Evolutionary conservation across 64 coral and sea anemone species (phyloP), one percentile per base, ranked within the genome.

Genomic region (Anthopleura sola): DNA sequence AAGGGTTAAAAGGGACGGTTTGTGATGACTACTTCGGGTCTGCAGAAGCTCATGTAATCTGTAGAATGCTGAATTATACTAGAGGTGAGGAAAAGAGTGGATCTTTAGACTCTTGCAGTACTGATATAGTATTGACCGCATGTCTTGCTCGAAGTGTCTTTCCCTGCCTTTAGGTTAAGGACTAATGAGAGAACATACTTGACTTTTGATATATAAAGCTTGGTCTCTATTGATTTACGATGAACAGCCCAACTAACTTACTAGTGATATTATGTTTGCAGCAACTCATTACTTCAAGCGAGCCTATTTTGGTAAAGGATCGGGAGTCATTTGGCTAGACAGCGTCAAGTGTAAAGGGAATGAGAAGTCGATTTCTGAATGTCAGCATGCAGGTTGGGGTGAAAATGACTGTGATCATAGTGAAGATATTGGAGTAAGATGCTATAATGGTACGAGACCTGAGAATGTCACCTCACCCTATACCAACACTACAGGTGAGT

Each of bases 321-420:
- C 29, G 2, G 66, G 66, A 33, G 29, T 71, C 26, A 79, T 79
- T 15, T 79, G 36, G 76, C 39, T 83, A 6, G 82, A 83, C 47
- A 21, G 24, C 21, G 49, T 83, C 23, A 83, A 83, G 32, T 83
- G 82, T 29, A 38, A 39, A 36, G 82, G 82, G 10, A 39, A 83
- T 57, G 82, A 83, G 11, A 83, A 56, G 55, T 83, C 82, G n/a
- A 83, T 83, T 34, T 38, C 82, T 23, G 29, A 83, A 37, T 83
- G 82, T 29, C 29, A 53, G 2, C 82, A 83, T 60, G 82, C 55
- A 17, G 49, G 24, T 2, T 83, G 82, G 82, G 82, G 49, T 29
- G 55, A 83, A 21, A 56, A 28, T 38, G 82, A 83, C 17, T 83
- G 82, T 29, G 1, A 16, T 5, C 82, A 53, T 20, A 4, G 10